These are phyloP conservation scores for Bothrops jararaca DNA, from an alignment of 2,113 vertebrate species.

Conservation along the genomic window DNA sequence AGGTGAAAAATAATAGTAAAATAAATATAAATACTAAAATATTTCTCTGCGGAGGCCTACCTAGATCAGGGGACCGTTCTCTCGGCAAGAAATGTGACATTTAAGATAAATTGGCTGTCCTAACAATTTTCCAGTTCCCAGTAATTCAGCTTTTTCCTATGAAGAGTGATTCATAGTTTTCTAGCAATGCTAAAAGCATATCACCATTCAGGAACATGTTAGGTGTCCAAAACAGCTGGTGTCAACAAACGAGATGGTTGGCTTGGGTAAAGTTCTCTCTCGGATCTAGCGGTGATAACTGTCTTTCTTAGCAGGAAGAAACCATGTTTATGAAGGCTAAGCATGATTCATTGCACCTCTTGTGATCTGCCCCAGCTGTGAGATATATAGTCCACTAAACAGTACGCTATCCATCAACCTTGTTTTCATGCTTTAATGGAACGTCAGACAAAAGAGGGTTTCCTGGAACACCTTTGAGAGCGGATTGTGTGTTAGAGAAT, in stretches of 20 bases:
- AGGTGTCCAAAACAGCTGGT: neutral
- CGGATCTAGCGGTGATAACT: neutral
- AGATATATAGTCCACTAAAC: neutral
- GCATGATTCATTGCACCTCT: neutral
- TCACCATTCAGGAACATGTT: neutral
- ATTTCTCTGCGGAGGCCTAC: neutral
- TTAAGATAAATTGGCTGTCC: neutral
- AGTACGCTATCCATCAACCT: neutral
- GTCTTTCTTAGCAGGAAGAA: slow-evolving; percentile 1
- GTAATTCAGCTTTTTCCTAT: neutral
- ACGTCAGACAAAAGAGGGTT: neutral
- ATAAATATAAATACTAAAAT: neutral
- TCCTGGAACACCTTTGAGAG: neutral
- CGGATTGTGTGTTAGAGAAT: neutral
- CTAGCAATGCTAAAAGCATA: neutral
- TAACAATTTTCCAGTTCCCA: neutral
- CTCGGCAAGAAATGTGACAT: neutral
- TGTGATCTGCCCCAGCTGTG: neutral
- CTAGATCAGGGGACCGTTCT: neutral
- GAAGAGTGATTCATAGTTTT: neutral
- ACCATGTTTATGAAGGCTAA: neutral
- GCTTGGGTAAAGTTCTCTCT: neutral
- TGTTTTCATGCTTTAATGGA: neutral
- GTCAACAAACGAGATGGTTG: neutral
- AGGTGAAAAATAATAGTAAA: neutral